A percentile compares a stretch with the other conserved stretches of the same genome.
Evolutionary conservation across 2,113 vertebrate genomes (phyloP).

Genomic region (Cynoglossus semilaevis): DNA sequence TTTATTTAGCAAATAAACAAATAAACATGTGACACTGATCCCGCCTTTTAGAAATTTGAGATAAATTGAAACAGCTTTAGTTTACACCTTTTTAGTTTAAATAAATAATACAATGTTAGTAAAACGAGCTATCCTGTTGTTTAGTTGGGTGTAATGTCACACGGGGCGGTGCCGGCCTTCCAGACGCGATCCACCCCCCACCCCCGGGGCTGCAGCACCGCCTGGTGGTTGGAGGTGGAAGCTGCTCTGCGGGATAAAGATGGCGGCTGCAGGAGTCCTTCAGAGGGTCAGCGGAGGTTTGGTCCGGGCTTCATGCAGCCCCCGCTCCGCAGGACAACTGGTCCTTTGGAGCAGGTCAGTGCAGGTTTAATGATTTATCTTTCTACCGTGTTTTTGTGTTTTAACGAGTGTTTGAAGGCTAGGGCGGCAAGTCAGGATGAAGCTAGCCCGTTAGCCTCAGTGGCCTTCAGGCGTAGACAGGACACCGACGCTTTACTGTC

Average conservation of each 20-base stretch:
- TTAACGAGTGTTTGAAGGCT: neutral
- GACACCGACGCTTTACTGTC: neutral
- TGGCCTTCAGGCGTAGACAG: conserved; percentile 33
- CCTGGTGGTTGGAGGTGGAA: conserved; percentile 12
- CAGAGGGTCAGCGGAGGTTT: conserved; percentile 70
- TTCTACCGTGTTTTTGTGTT: neutral
- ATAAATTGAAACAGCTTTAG: no score
- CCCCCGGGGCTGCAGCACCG: conserved; percentile 25
- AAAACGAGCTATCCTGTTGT: no score
- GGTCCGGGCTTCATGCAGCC: conserved; percentile 53
- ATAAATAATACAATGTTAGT: no score
- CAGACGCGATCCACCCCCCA: no score
- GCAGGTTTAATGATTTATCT: neutral
- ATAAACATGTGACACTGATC: no score
- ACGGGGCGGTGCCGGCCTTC: no score
- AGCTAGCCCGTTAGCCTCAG: conserved; percentile 51
- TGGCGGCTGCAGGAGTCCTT: conserved; percentile 85
- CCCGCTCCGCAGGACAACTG: conserved; percentile 45
- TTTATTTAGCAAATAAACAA: no score
- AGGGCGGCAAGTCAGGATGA: conserved; percentile 16
- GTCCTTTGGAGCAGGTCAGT: conserved; percentile 66
- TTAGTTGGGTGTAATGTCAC: no score
- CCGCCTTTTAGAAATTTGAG: no score
- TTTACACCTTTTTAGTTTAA: no score
- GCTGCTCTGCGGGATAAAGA: conserved; percentile 69